phyloP scores from a whole-genome alignment of 2,113 vertebrate species.

The Anguilla rostrata region DNA sequence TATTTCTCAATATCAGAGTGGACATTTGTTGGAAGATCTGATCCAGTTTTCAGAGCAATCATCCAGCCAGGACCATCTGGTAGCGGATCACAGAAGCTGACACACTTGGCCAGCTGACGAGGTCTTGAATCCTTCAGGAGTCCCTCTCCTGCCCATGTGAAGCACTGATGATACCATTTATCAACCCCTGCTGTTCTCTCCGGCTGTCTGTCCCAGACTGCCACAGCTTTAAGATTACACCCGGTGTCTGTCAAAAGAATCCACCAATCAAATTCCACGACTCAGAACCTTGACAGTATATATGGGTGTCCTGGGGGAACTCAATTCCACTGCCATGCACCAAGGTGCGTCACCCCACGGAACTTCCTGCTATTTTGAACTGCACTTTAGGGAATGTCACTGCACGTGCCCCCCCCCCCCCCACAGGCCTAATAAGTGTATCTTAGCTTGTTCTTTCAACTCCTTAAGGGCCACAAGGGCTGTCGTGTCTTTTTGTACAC shows the following conservation, averaged over 20 bases:
- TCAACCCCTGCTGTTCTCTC: constrained; percentile 8
- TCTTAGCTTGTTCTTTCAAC: no score
- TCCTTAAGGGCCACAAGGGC: no score
- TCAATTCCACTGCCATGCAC: background rate
- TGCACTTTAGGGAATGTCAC: background rate
- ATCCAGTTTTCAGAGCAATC: background rate
- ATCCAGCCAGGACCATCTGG: background rate
- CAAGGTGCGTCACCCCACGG: background rate
- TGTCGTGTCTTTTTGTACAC: background rate
- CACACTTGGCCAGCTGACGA: constrained; percentile 17
- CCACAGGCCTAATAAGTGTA: no score
- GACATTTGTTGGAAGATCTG: background rate
- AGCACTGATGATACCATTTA: constrained; percentile 31
- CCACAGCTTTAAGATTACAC: constrained; percentile 8
- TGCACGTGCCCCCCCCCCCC: background rate
- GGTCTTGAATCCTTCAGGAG: constrained; percentile 24
- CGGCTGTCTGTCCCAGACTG: constrained; percentile 1
- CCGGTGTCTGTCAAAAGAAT: background rate
- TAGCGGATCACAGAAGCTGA: constrained; percentile 13
- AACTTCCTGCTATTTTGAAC: background rate
- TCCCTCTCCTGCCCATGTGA: constrained; percentile 11
- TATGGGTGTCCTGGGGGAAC: background rate
- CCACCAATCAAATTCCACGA: constrained; percentile 6
- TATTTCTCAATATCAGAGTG: background rate
- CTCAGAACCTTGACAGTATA: background rate